These are phyloP conservation scores for Pharmacophagus antenor DNA, from an alignment of 2,888 invertebrate species.

Conservation along the genomic window DNA sequence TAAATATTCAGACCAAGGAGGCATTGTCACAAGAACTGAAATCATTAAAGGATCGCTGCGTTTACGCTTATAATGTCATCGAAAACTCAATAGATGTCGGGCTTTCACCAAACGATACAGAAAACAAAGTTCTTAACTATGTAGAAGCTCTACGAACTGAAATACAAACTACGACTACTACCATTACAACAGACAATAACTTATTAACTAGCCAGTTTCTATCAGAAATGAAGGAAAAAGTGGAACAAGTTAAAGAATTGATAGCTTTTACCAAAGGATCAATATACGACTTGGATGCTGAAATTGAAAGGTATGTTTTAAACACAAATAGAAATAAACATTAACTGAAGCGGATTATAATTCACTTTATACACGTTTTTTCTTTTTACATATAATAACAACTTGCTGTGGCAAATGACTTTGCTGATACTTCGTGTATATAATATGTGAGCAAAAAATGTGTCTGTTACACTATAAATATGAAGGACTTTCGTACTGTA, in stretches of 20 bases:
- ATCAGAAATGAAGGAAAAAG: slow-evolving; percentile 57
- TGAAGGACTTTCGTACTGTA: no score
- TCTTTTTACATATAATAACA: no score
- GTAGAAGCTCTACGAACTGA: slow-evolving; percentile 55
- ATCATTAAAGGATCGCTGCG: slow-evolving; percentile 49
- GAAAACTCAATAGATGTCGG: slow-evolving; percentile 54
- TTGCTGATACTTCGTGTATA: no score
- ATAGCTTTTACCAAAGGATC: slow-evolving; percentile 56
- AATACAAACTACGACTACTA: slow-evolving; percentile 52
- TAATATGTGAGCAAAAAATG: no score
- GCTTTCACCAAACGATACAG: slow-evolving; percentile 44
- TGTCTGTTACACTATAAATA: no score
- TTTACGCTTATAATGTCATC: slow-evolving; percentile 51
- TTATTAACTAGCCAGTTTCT: slow-evolving; percentile 59
- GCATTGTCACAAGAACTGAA: slow-evolving; percentile 55
- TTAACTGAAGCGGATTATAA: background rate
- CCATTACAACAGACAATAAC: slow-evolving; percentile 55
- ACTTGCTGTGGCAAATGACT: no score
- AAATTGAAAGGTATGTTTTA: slow-evolving; percentile 58
- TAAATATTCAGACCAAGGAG: slow-evolving; percentile 49
- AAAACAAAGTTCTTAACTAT: slow-evolving; percentile 50
- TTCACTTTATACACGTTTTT: no score
- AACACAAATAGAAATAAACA: background rate
- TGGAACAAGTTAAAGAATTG: slow-evolving; percentile 54
- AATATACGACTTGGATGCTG: slow-evolving; percentile 57